These are phyloP conservation scores for Phoxinus phoxinus DNA, from an alignment of 2,113 vertebrate genomes.

Conservation along the genomic window DNA sequence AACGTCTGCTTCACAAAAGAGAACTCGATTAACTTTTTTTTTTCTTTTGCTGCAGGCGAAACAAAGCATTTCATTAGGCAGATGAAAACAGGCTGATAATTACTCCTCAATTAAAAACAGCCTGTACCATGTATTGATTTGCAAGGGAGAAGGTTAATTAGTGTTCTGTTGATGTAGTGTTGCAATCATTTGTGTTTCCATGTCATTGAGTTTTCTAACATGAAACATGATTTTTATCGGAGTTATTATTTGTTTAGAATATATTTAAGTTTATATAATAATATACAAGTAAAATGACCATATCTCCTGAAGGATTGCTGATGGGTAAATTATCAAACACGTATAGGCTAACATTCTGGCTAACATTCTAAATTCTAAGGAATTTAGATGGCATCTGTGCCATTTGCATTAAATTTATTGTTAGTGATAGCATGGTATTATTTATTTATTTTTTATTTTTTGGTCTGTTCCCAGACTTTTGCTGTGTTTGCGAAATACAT, in stretches of 20 bases:
- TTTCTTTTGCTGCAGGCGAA: conserved; percentile 69
- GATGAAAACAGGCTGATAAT: conserved; percentile 79
- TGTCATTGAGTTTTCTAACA: neutral
- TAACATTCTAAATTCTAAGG: too few species aligned
- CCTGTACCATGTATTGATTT: conserved; percentile 75
- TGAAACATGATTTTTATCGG: conserved; percentile 3
- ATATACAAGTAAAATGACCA: neutral
- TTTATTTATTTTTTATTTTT: too few species aligned
- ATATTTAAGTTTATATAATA: neutral
- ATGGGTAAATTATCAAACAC: neutral
- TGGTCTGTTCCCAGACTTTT: too few species aligned
- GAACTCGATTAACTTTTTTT: conserved; percentile 75
- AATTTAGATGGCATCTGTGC: neutral
- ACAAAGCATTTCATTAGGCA: conserved; percentile 78
- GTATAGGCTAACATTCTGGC: neutral
- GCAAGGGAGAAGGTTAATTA: conserved; percentile 81
- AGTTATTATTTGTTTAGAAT: neutral
- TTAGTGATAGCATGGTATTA: too few species aligned
- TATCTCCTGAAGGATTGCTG: neutral
- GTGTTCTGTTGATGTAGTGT: neutral
- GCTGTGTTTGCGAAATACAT: too few species aligned
- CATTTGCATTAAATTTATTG: too few species aligned
- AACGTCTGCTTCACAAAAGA: conserved; percentile 69
- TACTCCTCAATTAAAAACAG: conserved; percentile 75
- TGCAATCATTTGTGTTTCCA: conserved; percentile 21